Base-by-base conservation (phyloP, 2,113 vertebrate species). In the Ivindomyrus marchei region DNA sequence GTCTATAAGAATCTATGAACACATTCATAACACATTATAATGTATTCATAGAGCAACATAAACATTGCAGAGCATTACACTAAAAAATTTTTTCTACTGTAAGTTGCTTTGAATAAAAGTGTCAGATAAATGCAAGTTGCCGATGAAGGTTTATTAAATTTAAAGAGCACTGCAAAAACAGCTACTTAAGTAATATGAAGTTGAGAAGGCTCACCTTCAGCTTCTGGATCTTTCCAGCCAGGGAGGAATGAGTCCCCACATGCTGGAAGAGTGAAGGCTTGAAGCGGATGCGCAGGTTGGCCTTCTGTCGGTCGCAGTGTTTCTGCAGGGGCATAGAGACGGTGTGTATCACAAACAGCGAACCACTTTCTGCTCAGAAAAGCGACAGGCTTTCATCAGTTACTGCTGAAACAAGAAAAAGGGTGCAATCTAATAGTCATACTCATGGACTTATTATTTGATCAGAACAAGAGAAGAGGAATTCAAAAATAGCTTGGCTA, bases 181-280 rank as follows among this genome's bases (percentile, higher is more conserved):
- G 36, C 27, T 31, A 36, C 66, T 15, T 36, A 47, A 86, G 6
- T 0, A 50, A 53, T 17, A 21, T 17, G 27, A 21, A 50, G 24
- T 36, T 39, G 47, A 27, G 50, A 31, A 21, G 6, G 31, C 94
- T 80, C 92, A 99, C 98, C 97, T 99, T 99, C 91, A 99, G 96
- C 89, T 99, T 99, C 96, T 99, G 98, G 90, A 99, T 99, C 94
- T 99, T 99, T 89, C 98, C 98, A 0, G 98, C 98, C 92, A 99
- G 95, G 1, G 98, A 99, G 1, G 98, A 99, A 94, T 99, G 98
- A 0, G 98, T 99, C 87, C 98, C 98, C 62, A 99, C 98, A 0
- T 99, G 98, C 93, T 99, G 98, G 95, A 99, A 99, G 52, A 99
- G 97, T 0, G 98, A 99, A 0, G 98, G 98, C 92, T 99, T 99